phyloP scores from a whole-genome alignment of 2,888 invertebrate genomes.

The Volucella inflata region DNA sequence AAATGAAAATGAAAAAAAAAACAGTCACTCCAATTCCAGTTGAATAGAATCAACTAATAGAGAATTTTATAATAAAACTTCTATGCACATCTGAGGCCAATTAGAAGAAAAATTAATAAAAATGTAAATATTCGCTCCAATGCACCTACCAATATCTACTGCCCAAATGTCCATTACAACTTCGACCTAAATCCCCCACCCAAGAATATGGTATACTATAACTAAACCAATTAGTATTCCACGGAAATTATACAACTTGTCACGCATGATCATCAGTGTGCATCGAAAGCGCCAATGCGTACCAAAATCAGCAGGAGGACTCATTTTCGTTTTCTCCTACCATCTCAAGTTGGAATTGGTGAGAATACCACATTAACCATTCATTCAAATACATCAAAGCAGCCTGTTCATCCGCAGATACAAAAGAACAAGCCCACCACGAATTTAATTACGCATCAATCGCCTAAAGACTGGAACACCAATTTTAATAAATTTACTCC shows the following conservation, averaged over 20 bases:
- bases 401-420: slow-evolving; percentile 24
- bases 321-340: slow-evolving; percentile 56
- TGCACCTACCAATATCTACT: slow-evolving; percentile 19
- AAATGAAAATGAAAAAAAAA: too few species aligned
- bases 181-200: slow-evolving; percentile 43
- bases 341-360: slow-evolving; percentile 60
- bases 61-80: too few species aligned
- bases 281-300: slow-evolving; percentile 63
- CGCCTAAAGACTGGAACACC: slow-evolving; percentile 40
- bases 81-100: neutral
- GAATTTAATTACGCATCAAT: slow-evolving; percentile 73
- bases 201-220: too few species aligned
- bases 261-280: slow-evolving; percentile 67
- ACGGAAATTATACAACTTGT: slow-evolving; percentile 68
- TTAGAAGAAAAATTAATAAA: slow-evolving; percentile 37
- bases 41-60: too few species aligned
- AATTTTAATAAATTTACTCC: slow-evolving; percentile 57
- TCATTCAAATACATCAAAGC: slow-evolving; percentile 42
- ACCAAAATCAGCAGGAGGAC: slow-evolving; percentile 60
- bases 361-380: slow-evolving; percentile 65
- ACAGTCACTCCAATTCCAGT: too few species aligned
- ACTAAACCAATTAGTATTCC: slow-evolving; percentile 67
- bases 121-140: slow-evolving; percentile 43
- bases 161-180: neutral
- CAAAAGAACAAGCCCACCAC: slow-evolving; percentile 69